Base-by-base conservation (phyloP, 2,797 vertebrate species). In the Hybognathus amarus region DNA sequence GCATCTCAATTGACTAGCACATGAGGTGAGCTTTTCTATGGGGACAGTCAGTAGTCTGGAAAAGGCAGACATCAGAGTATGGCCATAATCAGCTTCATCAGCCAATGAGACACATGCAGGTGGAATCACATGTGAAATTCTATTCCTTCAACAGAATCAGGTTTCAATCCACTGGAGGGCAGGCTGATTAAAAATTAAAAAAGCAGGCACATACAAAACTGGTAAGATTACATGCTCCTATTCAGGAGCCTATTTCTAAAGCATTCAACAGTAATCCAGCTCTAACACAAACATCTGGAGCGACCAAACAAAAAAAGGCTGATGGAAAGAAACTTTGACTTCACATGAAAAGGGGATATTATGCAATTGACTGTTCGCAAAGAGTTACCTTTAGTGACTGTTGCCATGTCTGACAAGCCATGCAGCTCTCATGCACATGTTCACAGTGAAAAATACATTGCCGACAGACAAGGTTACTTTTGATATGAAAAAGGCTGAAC, bases 101-200 rank as follows among this genome's bases (percentile, higher is more conserved):
- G 67, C 67, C 84, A 77, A 85, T 74, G 83, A 86, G 74, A 66
- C 80, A 70, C 82, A 76, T 74, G 52, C 86, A 82, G 81, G 66
- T 79, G 80, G 86, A 91, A 68, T 54, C 36, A 82, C 83, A 81
- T 90, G 86, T 91, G 91, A 92, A 93, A 94, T 91, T 91, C 74
- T 78, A 94, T 88, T 90, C 91, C 89, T 64, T 84, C 24, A 20
- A 54, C 82, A 80, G 69, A 87, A 40, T 64, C 79, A 15, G 80
- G 83, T 91, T 91, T 91, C 87, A 89, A 90, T 85, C 82, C 56
- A 85, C 88, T 89, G 75, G 80, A 90, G 45, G 45, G 45, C 45
- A 17, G 88, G 76, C 73, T 20, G 61, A 89, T 94, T 90, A 93
- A 94, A 93, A 91, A 93, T 94, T 93, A 79, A 94, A 79, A 94